Evolutionary conservation across 2,888 invertebrate genomes (phyloP).

Genomic region (Cordilura impudica): DNA sequence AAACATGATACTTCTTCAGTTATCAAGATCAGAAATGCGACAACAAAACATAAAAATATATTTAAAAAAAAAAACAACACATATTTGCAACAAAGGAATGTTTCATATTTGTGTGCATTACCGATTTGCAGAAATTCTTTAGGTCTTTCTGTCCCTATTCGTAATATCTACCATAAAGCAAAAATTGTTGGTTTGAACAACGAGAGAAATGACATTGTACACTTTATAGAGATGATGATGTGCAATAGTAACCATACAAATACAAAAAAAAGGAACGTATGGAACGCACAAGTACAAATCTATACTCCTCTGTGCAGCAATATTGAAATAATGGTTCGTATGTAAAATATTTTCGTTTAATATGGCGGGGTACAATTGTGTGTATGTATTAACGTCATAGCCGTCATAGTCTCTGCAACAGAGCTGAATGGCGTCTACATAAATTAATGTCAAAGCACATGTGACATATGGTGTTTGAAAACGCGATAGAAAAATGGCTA

Average conservation of each 20-base stretch:
- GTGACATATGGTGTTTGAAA: slow-evolving; percentile 59
- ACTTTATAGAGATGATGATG: slow-evolving; percentile 11
- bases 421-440: slow-evolving; percentile 60
- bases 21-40: slow-evolving; percentile 45
- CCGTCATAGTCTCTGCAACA: slow-evolving; percentile 5
- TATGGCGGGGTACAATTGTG: background rate
- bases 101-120: slow-evolving; percentile 43
- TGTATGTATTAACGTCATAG: background rate
- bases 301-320: background rate
- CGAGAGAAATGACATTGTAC: slow-evolving; percentile 51
- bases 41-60: slow-evolving; percentile 18
- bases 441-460: slow-evolving; percentile 61
- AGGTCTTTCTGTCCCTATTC: slow-evolving; percentile 38
- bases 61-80: slow-evolving; percentile 1
- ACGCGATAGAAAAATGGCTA: background rate
- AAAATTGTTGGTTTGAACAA: slow-evolving; percentile 19
- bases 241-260: background rate
- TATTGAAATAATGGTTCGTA: slow-evolving; percentile 13
- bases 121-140: slow-evolving; percentile 56
- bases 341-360: background rate
- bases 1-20: slow-evolving; percentile 38
- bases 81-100: slow-evolving; percentile 52
- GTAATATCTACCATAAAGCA: slow-evolving; percentile 7
- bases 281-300: background rate
- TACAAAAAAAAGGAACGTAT: background rate